These are phyloP conservation scores for Daktulosphaira vitifoliae DNA, from an alignment of 1,140 invertebrate species.

Conservation along the genomic window DNA sequence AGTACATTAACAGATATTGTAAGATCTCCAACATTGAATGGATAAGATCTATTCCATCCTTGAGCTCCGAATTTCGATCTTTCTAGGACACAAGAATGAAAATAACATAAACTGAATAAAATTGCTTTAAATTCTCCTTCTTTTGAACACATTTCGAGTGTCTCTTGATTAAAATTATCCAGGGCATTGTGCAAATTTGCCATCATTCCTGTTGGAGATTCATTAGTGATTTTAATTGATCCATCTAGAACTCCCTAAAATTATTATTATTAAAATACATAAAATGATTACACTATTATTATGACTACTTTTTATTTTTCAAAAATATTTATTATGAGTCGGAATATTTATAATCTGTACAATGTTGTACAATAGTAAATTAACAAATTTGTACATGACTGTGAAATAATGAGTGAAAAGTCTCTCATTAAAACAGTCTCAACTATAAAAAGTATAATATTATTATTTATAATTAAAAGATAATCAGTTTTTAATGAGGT, in stretches of 20 bases:
- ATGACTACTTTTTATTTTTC: background rate
- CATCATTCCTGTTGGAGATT: constrained; percentile 88
- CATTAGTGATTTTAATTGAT: constrained; percentile 93
- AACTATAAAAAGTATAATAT: too few species aligned
- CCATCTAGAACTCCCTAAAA: constrained; percentile 78
- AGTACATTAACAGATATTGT: constrained; percentile 87
- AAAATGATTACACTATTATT: background rate
- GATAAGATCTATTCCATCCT: constrained; percentile 79
- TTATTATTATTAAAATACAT: constrained; percentile 23
- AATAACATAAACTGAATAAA: constrained; percentile 88
- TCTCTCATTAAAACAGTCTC: too few species aligned
- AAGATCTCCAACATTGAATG: constrained; percentile 63
- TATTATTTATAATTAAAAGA: background rate
- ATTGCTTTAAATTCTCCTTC: constrained; percentile 91
- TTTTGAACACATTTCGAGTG: constrained; percentile 83
- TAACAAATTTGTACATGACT: too few species aligned
- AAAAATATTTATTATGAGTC: background rate
- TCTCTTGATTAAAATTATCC: constrained; percentile 89
- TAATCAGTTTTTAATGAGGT: too few species aligned
- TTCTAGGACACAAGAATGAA: constrained; percentile 89
- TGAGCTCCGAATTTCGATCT: constrained; percentile 88
- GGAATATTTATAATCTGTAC: too few species aligned
- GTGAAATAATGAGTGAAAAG: too few species aligned
- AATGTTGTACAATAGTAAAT: too few species aligned
- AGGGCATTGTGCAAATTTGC: constrained; percentile 90